Percentiles rank a stretch among this genome's conserved stretches.
Evolutionary conservation across 2,888 invertebrate species (phyloP).

Genomic region (Cynaeus angustus): DNA sequence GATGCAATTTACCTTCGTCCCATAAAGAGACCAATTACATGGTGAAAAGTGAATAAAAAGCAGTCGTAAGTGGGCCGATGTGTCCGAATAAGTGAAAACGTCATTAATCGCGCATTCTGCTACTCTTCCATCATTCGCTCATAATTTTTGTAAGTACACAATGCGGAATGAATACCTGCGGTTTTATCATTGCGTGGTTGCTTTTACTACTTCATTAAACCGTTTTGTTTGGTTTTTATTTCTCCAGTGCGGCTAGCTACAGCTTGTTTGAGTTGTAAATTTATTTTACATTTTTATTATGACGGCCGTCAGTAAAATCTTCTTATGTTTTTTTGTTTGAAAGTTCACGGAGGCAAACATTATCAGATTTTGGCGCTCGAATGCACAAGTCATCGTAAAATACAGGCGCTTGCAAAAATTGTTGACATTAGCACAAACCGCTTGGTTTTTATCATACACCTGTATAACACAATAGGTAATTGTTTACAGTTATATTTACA

Average conservation of each 20-base stretch:
- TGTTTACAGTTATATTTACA: too few relatives aligned
- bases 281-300: slow-evolving; percentile 4
- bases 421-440: too few relatives aligned
- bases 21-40: slow-evolving; percentile 41
- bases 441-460: too few relatives aligned
- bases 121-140: slow-evolving; percentile 29
- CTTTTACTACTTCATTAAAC: slow-evolving; percentile 55
- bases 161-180: slow-evolving; percentile 52
- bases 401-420: too few relatives aligned
- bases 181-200: slow-evolving; percentile 55
- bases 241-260: slow-evolving; percentile 33
- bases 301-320: slow-evolving; percentile 26
- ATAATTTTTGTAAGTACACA: slow-evolving; percentile 40
- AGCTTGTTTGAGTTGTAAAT: slow-evolving; percentile 40
- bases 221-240: slow-evolving; percentile 48
- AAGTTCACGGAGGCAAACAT: neutral
- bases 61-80: slow-evolving; percentile 38
- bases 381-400: too few relatives aligned
- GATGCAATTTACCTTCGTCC: slow-evolving; percentile 36
- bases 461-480: too few relatives aligned
- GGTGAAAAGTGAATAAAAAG: slow-evolving; percentile 43
- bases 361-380: too few relatives aligned
- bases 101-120: slow-evolving; percentile 40
- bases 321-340: slow-evolving; percentile 24
- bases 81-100: slow-evolving; percentile 45